phyloP scores from a whole-genome alignment of 2,888 invertebrate genomes.

The Pheosia tremula region DNA sequence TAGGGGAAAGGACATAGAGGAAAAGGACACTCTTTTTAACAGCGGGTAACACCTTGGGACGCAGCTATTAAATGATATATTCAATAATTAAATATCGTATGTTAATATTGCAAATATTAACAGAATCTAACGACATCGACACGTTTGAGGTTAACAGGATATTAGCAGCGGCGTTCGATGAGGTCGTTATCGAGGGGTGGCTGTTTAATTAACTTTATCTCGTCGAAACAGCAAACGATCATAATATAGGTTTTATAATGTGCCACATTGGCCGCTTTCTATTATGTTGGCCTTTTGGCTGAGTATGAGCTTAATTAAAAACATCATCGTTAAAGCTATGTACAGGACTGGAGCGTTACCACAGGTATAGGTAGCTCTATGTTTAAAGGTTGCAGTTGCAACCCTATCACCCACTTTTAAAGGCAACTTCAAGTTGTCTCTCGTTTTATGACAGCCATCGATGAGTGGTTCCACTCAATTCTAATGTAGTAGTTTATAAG shows the following conservation, averaged over 20 bases:
- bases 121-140: constrained; percentile 52
- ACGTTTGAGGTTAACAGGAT: constrained; percentile 58
- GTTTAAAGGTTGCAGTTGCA: no score
- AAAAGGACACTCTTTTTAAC: no score
- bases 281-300: neutral
- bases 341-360: no score
- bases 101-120: constrained; percentile 61
- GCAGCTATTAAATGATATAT: no score
- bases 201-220: constrained; percentile 62
- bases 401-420: no score
- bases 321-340: neutral
- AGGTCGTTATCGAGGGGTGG: constrained; percentile 53
- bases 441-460: no score
- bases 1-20: no score
- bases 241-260: constrained; percentile 26
- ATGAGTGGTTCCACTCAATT: no score
- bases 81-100: constrained; percentile 62
- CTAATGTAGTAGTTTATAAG: no score
- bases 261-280: constrained; percentile 9
- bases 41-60: no score
- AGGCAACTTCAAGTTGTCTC: no score
- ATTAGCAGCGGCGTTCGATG: constrained; percentile 53
- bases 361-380: no score
- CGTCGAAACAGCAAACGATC: constrained; percentile 32
- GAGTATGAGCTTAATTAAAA: neutral